Evolutionary conservation across 2,113 vertebrate species (phyloP).

Genomic region (Pundamilia nyererei): DNA sequence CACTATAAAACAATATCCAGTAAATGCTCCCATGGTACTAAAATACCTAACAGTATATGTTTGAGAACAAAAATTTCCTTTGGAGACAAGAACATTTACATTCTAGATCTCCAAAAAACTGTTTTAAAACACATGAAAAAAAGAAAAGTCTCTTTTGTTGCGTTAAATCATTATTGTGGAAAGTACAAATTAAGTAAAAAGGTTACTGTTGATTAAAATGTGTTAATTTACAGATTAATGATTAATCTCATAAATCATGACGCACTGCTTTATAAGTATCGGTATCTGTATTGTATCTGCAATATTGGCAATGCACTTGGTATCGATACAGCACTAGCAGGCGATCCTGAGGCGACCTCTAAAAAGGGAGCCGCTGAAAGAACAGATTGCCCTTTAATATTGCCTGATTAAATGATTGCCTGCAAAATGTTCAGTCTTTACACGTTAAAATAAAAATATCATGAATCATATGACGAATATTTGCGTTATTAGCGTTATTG

Average conservation of each 20-base stretch:
- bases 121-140: neutral
- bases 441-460: neutral
- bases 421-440: neutral
- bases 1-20: too few relatives aligned
- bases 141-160: neutral
- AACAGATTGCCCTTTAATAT: neutral
- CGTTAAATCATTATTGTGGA: neutral
- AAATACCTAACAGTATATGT: neutral
- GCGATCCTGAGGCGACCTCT: neutral
- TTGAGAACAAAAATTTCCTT: neutral
- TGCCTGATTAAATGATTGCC: neutral
- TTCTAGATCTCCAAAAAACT: neutral
- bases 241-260: neutral
- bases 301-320: neutral
- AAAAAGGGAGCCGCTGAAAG: neutral
- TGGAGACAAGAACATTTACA: neutral
- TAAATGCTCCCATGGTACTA: too few relatives aligned
- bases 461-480: neutral
- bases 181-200: neutral
- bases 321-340: neutral
- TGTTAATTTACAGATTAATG: neutral
- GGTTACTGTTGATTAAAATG: neutral
- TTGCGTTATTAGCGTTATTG: accelerated
- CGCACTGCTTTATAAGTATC: neutral
- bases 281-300: neutral